Base-by-base conservation (phyloP, 2,797 vertebrate species). In the Hozukius guyotensis region DNA sequence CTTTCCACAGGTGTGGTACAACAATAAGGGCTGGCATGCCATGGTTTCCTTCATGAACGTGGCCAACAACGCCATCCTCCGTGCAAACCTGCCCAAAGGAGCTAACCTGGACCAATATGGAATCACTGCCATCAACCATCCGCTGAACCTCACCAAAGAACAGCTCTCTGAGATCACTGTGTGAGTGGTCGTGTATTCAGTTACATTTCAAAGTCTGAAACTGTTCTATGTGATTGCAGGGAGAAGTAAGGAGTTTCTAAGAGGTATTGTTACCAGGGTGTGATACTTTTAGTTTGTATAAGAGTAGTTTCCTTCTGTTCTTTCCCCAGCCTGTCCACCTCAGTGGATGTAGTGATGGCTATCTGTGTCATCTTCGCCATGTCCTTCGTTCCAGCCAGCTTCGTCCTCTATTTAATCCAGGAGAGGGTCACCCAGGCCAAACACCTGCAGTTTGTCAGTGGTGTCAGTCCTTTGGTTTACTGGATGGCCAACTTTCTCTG, bases 1-100 rank as follows among this genome's bases (percentile, higher is more conserved):
- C 9, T 66, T 52, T 88, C 3, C 27, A 11, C 73, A 99, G 98
- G 98, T 99, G 32, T 99, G 98, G 98, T 99, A 97, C 93, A 99
- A 97, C 92, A 99, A 99, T 85, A 99, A 99, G 87, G 98, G 98
- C 81, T 99, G 98, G 98, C 98, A 99, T 5, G 96, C 98, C 59
- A 92, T 97, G 95, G 98, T 97, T 71, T 96, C 96, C 74, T 99
- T 98, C 83, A 96, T 99, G 93, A 99, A 98, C 0, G 94, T 98
- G 80, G 98, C 97, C 25, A 98, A 97, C 93, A 99, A 97, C 0
- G 98, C 97, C 77, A 95, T 99, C 88, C 95, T 99, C 12, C 95
- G 97, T 76, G 95, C 96, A 72, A 95, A 96, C 86, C 92, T 99
- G 77, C 95, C 83, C 10, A 86, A 91, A 78, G 93, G 93, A 62